Evolutionary conservation across 2,888 invertebrate genomes (phyloP).

Genomic region (Plebejus anna): DNA sequence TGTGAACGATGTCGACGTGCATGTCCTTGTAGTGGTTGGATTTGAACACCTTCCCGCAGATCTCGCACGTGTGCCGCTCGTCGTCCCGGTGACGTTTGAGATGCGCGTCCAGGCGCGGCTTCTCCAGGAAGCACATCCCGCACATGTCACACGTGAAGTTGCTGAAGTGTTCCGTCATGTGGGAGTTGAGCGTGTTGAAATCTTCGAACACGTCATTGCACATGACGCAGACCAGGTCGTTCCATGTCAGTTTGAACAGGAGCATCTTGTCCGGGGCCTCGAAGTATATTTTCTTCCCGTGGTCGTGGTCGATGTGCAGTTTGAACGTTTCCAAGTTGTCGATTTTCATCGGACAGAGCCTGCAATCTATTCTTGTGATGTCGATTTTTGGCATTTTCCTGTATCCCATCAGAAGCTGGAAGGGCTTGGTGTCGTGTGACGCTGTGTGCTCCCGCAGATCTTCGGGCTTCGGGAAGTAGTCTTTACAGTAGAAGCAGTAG

Average conservation of each 20-base stretch:
- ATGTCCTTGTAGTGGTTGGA: slow-evolving; percentile 70
- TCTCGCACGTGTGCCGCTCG: slow-evolving; percentile 74
- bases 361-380: slow-evolving; percentile 66
- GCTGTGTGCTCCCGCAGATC: slow-evolving; percentile 66
- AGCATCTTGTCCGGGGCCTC: slow-evolving; percentile 69
- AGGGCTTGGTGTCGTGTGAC: slow-evolving; percentile 67
- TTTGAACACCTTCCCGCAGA: slow-evolving; percentile 72
- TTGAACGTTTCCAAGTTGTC: slow-evolving; percentile 61
- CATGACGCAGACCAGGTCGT: slow-evolving; percentile 67
- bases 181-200: slow-evolving; percentile 64
- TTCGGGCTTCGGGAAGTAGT: slow-evolving; percentile 69
- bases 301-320: slow-evolving; percentile 60
- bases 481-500: slow-evolving; percentile 72
- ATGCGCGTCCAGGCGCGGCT: slow-evolving; percentile 71
- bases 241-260: slow-evolving; percentile 62
- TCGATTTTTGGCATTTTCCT: slow-evolving; percentile 72
- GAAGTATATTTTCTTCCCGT: slow-evolving; percentile 67
- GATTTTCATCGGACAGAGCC: slow-evolving; percentile 59
- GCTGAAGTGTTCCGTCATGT: slow-evolving; percentile 71
- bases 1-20: slow-evolving; percentile 71
- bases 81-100: slow-evolving; percentile 69
- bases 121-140: slow-evolving; percentile 72
- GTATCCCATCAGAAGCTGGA: slow-evolving; percentile 66
- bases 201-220: slow-evolving; percentile 69
- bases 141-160: slow-evolving; percentile 70